These are phyloP conservation scores for Cantharis lateralis DNA, from an alignment of 2,888 invertebrate species.

Conservation along the genomic window DNA sequence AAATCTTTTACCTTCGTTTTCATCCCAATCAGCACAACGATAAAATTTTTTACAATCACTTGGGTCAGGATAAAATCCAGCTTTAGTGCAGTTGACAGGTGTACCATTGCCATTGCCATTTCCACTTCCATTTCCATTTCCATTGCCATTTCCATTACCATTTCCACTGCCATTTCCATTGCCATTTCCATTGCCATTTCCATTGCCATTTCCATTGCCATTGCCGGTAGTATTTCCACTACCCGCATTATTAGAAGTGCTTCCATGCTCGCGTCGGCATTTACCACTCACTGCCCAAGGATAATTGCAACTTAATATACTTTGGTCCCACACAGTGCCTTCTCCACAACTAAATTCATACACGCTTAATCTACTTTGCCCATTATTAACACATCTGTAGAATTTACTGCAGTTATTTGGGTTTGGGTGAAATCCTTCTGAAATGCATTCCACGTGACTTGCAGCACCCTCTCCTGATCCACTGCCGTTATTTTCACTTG, in stretches of 20 bases:
- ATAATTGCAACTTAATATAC: neutral
- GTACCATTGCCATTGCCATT: neutral
- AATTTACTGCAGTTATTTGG: conserved; percentile 72
- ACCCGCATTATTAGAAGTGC: neutral
- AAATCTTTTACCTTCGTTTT: conserved; percentile 29
- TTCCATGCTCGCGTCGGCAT: neutral
- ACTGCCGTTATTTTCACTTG: neutral
- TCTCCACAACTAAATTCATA: conserved; percentile 74
- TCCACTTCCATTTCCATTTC: neutral
- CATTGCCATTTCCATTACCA: neutral
- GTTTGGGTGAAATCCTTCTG: conserved; percentile 75
- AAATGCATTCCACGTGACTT: conserved; percentile 57
- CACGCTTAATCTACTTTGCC: conserved; percentile 57
- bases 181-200: no score
- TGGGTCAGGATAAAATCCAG: conserved; percentile 47
- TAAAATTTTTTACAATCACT: conserved; percentile 49
- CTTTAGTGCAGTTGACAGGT: conserved; percentile 37
- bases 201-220: neutral
- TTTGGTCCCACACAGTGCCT: conserved; percentile 58
- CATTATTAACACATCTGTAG: conserved; percentile 73
- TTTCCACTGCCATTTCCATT: neutral
- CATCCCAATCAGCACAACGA: conserved; percentile 43
- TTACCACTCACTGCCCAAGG: conserved; percentile 5
- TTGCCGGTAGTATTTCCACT: neutral
- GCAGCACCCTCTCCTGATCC: neutral